Evolutionary conservation across 2,888 invertebrate genomes (phyloP).

Genomic region (Platycheirus albimanus): DNA sequence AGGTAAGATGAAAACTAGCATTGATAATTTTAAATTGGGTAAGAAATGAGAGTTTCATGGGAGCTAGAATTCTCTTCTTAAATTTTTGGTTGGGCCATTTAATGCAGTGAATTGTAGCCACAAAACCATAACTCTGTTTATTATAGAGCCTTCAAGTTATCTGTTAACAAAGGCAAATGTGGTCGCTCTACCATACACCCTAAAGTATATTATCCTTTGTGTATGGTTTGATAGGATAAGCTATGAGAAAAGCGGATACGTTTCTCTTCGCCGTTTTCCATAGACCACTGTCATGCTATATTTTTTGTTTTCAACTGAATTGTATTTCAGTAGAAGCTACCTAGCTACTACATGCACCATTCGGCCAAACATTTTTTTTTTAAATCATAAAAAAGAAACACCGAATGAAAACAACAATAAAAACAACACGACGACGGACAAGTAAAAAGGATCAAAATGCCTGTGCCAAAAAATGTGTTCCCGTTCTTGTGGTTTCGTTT

Average conservation of each 20-base stretch:
- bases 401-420: too few species aligned
- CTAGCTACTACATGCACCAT: slow-evolving; percentile 25
- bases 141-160: slow-evolving; percentile 40
- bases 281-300: slow-evolving; percentile 27
- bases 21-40: too few species aligned
- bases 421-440: slow-evolving; percentile 16
- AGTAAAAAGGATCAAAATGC: slow-evolving; percentile 42
- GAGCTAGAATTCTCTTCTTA: background rate
- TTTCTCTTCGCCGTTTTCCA: slow-evolving; percentile 19
- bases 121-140: slow-evolving; percentile 31
- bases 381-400: slow-evolving; percentile 31
- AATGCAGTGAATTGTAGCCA: slow-evolving; percentile 11
- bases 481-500: slow-evolving; percentile 63
- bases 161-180: slow-evolving; percentile 34
- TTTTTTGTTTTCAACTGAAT: slow-evolving; percentile 10
- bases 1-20: too few species aligned
- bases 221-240: slow-evolving; percentile 49
- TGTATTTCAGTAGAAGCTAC: background rate
- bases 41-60: too few species aligned
- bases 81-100: slow-evolving; percentile 7
- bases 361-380: slow-evolving; percentile 39
- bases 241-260: slow-evolving; percentile 53
- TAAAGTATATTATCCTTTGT: slow-evolving; percentile 32
- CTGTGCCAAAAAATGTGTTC: slow-evolving; percentile 62
- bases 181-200: slow-evolving; percentile 28